Percentiles rank a stretch among this genome's conserved stretches.
Conservation (phyloP, 2,888 invertebrate genomes). For the Rhorus exstirpatorius region DNA sequence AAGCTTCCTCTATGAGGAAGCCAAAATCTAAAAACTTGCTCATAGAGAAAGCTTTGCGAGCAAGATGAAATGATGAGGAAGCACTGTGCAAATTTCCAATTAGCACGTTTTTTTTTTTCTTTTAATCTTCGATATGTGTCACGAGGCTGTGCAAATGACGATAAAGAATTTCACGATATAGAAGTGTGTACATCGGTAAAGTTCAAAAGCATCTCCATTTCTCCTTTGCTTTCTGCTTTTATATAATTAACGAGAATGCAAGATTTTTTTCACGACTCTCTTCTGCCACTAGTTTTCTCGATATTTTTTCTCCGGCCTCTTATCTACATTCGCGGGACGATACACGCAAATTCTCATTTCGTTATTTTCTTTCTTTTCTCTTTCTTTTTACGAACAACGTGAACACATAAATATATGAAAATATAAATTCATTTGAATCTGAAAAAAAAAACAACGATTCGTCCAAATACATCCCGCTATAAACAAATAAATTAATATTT, state of each 20-base stretch:
- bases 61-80: too few species aligned
- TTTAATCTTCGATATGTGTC: background rate
- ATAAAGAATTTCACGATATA: background rate
- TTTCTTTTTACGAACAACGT: background rate
- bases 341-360: conserved; percentile 18
- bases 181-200: conserved; percentile 2
- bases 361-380: background rate
- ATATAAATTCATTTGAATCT: background rate
- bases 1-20: too few species aligned
- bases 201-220: conserved; percentile 9
- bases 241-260: conserved; percentile 23
- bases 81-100: too few species aligned
- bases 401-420: background rate
- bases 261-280: conserved; percentile 15
- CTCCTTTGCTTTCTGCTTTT: conserved; percentile 22
- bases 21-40: too few species aligned
- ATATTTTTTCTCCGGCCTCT: background rate
- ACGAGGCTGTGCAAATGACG: background rate
- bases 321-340: conserved; percentile 19
- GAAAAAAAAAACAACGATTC: too few species aligned
- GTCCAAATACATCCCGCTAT: too few species aligned
- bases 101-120: background rate
- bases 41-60: too few species aligned
- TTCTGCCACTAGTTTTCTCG: too few species aligned
- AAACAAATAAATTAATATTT: too few species aligned